A percentile compares a stretch with the other conserved stretches of the same genome.
Conservation (phyloP, 2,113 vertebrate species). For the Percina caprodes region DNA sequence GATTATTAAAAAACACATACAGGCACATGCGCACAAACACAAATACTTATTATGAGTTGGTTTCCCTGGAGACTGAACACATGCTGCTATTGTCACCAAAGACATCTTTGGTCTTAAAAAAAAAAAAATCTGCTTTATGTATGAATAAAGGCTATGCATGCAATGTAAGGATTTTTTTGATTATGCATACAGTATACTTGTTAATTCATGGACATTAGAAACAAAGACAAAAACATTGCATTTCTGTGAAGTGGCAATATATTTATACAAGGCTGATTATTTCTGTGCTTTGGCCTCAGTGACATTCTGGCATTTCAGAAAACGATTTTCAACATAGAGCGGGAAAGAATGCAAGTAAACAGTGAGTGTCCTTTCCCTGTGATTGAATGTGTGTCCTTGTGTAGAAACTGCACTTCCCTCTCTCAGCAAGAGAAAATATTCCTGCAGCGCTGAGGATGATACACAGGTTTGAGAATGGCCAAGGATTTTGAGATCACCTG, state of each 20-base stretch:
- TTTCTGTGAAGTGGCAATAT: neutral
- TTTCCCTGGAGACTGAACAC: slow-evolving; percentile 69
- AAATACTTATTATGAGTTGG: slow-evolving; percentile 65
- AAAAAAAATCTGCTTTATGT: slow-evolving; percentile 14
- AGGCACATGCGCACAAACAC: slow-evolving; percentile 13
- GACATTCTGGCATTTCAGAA: slow-evolving; percentile 37
- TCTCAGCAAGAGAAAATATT: slow-evolving; percentile 50
- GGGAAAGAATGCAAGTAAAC: slow-evolving; percentile 38
- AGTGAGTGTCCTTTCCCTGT: slow-evolving; percentile 54
- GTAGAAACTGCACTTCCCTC: slow-evolving; percentile 48
- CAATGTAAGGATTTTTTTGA: neutral
- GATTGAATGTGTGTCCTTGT: slow-evolving; percentile 76
- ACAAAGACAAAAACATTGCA: neutral
- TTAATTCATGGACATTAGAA: neutral
- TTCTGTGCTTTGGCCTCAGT: slow-evolving; percentile 26
- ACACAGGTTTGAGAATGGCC: slow-evolving; percentile 73
- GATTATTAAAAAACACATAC: slow-evolving; percentile 74
- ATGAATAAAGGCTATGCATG: neutral
- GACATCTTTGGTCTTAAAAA: slow-evolving; percentile 50
- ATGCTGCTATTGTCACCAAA: slow-evolving; percentile 42
- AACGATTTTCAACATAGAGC: slow-evolving; percentile 24
- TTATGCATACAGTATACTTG: neutral
- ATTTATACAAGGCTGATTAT: slow-evolving; percentile 3
- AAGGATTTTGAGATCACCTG: slow-evolving; percentile 68
- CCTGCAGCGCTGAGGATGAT: slow-evolving; percentile 55